These are phyloP conservation scores for Alauda arvensis DNA, from an alignment of 2,797 vertebrate species.

Conservation along the genomic window DNA sequence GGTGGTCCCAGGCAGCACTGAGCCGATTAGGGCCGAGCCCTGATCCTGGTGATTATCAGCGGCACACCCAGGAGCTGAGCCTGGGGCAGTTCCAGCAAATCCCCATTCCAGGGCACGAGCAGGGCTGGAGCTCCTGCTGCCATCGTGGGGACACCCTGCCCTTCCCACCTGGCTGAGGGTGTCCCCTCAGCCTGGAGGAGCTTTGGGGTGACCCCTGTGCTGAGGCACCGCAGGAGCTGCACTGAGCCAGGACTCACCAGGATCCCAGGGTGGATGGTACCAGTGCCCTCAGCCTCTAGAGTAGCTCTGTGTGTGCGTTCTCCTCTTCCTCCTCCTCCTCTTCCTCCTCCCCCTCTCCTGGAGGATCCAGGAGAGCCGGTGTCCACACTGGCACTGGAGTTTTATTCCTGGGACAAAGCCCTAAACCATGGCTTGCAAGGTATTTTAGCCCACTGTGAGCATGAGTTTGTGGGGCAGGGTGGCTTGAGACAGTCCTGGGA, in stretches of 20 bases:
- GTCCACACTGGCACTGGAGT: rapidly evolving
- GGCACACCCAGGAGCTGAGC: neutral
- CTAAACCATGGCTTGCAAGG: rapidly evolving
- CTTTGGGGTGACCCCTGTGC: neutral
- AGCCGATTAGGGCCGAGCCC: neutral
- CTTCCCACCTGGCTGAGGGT: rapidly evolving
- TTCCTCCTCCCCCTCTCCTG: neutral
- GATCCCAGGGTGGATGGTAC: neutral
- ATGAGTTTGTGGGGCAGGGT: neutral
- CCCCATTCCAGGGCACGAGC: rapidly evolving
- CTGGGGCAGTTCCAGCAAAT: neutral
- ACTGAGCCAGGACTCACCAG: rapidly evolving
- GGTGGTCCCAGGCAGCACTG: neutral
- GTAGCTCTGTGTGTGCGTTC: neutral
- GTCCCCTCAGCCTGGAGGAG: neutral
- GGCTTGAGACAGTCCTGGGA: neutral
- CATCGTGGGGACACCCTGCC: rapidly evolving
- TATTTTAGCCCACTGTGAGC: rapidly evolving
- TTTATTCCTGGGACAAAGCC: neutral
- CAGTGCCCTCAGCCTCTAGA: rapidly evolving
- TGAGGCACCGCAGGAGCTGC: neutral
- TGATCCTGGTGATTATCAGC: neutral
- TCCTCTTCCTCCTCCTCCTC: neutral
- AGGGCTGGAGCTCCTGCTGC: neutral
- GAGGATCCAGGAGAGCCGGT: rapidly evolving